Evolutionary conservation across 2,888 invertebrate species (phyloP).

Genomic region (Dasysyrphus tricinctus): DNA sequence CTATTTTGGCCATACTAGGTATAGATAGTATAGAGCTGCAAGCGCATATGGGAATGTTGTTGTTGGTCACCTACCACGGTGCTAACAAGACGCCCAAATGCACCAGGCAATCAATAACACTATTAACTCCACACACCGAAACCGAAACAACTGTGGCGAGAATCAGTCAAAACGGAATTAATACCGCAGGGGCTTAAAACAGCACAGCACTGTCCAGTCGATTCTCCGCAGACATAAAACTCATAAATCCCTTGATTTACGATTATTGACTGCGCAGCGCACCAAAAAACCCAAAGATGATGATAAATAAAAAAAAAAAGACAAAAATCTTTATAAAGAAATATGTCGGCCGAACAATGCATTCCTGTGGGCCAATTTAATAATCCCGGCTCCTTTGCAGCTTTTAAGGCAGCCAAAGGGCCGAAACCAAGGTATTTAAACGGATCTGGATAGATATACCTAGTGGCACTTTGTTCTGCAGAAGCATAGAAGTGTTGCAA

Average conservation of each 20-base stretch:
- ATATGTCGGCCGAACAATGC: constrained; percentile 61
- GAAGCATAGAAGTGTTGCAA: constrained; percentile 25
- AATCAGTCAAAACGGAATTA: constrained; percentile 74
- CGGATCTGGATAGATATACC: background rate
- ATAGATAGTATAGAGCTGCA: constrained; percentile 20
- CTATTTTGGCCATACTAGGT: constrained; percentile 45
- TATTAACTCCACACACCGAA: constrained; percentile 59
- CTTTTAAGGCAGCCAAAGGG: constrained; percentile 11
- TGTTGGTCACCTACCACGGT: constrained; percentile 63
- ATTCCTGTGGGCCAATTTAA: constrained; percentile 73
- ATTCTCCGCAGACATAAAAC: constrained; percentile 65
- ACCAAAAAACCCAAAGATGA: constrained; percentile 61
- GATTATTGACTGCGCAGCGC: constrained; percentile 73
- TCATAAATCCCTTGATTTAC: constrained; percentile 76
- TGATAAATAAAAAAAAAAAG: constrained; percentile 46
- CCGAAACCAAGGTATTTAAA: constrained; percentile 8
- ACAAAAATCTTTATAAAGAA: constrained; percentile 33
- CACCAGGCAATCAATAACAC: constrained; percentile 71
- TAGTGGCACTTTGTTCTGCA: background rate
- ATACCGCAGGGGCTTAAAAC: constrained; percentile 73
- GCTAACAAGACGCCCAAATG: constrained; percentile 74
- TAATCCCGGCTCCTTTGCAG: constrained; percentile 57
- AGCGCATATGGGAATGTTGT: constrained; percentile 27
- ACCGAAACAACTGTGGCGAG: constrained; percentile 51
- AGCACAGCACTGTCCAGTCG: constrained; percentile 20